Conservation (phyloP, 2,113 vertebrate genomes). For the Rhea americana region DNA sequence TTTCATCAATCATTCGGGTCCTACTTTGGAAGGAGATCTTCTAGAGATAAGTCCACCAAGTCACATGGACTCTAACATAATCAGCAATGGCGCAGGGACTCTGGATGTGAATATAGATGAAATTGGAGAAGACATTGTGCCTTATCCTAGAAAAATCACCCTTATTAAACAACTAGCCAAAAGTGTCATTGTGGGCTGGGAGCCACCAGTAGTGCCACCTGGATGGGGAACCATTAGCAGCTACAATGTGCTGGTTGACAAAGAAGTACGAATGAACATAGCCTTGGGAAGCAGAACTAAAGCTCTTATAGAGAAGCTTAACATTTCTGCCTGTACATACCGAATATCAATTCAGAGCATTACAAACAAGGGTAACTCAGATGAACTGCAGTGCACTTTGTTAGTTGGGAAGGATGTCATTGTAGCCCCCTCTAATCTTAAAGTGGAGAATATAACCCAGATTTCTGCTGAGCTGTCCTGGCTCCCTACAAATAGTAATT, state of each 20-base stretch:
- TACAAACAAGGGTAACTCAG: conserved; percentile 88
- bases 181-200: conserved; percentile 98
- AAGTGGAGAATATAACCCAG: conserved; percentile 90
- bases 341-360: conserved; percentile 92
- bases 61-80: conserved; percentile 49
- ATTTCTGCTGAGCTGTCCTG: conserved; percentile 90
- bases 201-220: conserved; percentile 89
- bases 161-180: conserved; percentile 98
- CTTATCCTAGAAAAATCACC: conserved; percentile 96
- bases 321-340: conserved; percentile 86
- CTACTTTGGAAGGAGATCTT: conserved; percentile 59
- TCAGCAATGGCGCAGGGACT: conserved; percentile 84
- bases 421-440: conserved; percentile 90
- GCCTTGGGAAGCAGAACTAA: conserved; percentile 90
- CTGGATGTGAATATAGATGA: conserved; percentile 90
- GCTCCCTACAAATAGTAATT: conserved; percentile 97
- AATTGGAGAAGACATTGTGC: conserved; percentile 96
- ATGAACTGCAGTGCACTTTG: conserved; percentile 92
- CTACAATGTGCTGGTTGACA: conserved; percentile 94
- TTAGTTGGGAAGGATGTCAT: conserved; percentile 94
- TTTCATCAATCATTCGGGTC: conserved; percentile 54
- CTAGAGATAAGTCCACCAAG: conserved; percentile 78
- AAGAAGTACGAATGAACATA: conserved; percentile 88
- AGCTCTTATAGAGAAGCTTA: conserved; percentile 94
- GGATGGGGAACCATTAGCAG: conserved; percentile 90